Conservation (phyloP, 2,888 invertebrate species). For the Lycaena phlaeas region DNA sequence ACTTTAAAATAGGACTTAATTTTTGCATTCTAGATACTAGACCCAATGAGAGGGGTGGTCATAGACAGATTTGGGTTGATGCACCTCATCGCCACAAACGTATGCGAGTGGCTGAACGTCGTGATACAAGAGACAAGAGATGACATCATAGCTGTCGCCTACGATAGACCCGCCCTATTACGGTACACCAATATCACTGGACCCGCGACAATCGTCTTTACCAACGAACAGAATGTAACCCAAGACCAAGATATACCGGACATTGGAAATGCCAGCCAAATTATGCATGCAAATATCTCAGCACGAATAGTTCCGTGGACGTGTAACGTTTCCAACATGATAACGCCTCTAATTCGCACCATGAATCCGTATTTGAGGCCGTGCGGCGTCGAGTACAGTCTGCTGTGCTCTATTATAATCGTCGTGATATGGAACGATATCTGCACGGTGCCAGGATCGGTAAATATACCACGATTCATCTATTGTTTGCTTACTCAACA, state of each 20-base stretch:
- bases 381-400: slow-evolving; percentile 87
- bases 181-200: slow-evolving; percentile 50
- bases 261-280: not conserved
- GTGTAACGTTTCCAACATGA: slow-evolving; percentile 66
- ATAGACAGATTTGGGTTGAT: slow-evolving; percentile 88
- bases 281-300: slow-evolving; percentile 28
- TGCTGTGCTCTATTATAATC: slow-evolving; percentile 84
- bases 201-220: slow-evolving; percentile 30
- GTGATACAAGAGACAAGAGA: slow-evolving; percentile 91
- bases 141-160: slow-evolving; percentile 77
- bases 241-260: not conserved
- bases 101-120: slow-evolving; percentile 94
- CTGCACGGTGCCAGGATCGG: slow-evolving; percentile 67
- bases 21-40: slow-evolving; percentile 41
- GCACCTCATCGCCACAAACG: slow-evolving; percentile 94
- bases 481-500: no score
- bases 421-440: slow-evolving; percentile 87
- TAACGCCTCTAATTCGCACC: slow-evolving; percentile 73
- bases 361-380: slow-evolving; percentile 86
- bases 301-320: slow-evolving; percentile 37
- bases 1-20: no score
- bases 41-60: slow-evolving; percentile 62
- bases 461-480: slow-evolving; percentile 33
- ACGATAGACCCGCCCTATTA: slow-evolving; percentile 39
- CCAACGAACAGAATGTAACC: slow-evolving; percentile 23